These are phyloP conservation scores for Saccostrea echinata DNA, from an alignment of 1,140 invertebrate species.

Conservation along the genomic window DNA sequence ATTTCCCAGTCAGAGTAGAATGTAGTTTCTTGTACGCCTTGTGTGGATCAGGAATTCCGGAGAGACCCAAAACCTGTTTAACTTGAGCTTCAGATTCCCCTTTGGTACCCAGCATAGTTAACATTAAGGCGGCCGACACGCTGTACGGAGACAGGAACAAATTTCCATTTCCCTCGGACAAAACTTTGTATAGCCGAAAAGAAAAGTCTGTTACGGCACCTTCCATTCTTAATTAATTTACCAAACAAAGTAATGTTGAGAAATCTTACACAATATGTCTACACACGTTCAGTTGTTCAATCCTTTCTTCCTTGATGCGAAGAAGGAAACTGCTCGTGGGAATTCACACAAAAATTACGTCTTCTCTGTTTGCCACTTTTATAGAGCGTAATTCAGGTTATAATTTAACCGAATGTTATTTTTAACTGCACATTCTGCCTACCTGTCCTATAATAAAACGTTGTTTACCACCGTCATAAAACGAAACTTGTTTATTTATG, in stretches of 20 bases:
- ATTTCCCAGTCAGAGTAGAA: conserved; percentile 80
- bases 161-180: conserved; percentile 75
- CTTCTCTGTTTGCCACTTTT: background rate
- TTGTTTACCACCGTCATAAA: background rate
- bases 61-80: conserved; percentile 52
- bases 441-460: background rate
- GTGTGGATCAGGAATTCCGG: conserved; percentile 39
- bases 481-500: too few relatives aligned
- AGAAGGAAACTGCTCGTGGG: background rate
- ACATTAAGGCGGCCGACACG: conserved; percentile 84
- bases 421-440: background rate
- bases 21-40: conserved; percentile 49
- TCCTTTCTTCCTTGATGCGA: background rate
- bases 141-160: conserved; percentile 85
- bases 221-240: background rate
- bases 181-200: background rate
- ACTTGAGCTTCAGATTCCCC: conserved; percentile 86
- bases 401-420: background rate
- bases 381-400: background rate
- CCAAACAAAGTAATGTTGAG: background rate
- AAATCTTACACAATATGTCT: background rate
- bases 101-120: conserved; percentile 85
- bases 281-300: background rate
- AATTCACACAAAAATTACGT: background rate
- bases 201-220: conserved; percentile 16